Evolutionary conservation across 2,113 vertebrate species (phyloP), one percentile per base, ranked within the genome.

Genomic region (Chloebia gouldiae): DNA sequence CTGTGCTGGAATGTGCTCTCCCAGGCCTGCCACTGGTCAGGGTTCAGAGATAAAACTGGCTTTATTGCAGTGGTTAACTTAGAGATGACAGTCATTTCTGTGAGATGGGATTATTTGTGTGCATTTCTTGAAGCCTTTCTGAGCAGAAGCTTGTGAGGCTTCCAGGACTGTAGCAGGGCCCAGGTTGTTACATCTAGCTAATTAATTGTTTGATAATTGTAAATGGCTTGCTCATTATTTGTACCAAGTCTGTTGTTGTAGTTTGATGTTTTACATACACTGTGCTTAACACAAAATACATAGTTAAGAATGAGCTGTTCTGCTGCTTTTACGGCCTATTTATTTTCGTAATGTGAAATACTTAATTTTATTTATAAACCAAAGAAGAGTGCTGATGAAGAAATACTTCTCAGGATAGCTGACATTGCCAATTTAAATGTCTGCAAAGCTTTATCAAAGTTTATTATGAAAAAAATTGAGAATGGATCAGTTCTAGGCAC

Each of bases 321-420:
- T 86, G 50, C 37, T 88, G 83, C 45, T 93, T 93, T 94, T 65
- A 64, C 81, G 72, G 60, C 82, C 86, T 83, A 81, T 96, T 90
- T 93, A 79, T 42, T 92, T 93, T 63, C 81, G 87, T 69, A 75
- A 81, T 57, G 65, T 27, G 50, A 78, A 76, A 76, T 90, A 40
- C 40, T 80, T 95, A 11, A 73, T 90, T 94, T 95, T 95, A 90
- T 95, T 95, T 92, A 96, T 92, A 88, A 95, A 92, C 86, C 77
- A 65, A 79, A 61, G 45, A 42, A 76, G 68, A 93, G 18, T 81
- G 82, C 57, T 89, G 84, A 86, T 66, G 54, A 76, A 90, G 72
- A 88, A 88, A 23, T 81, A 82, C 87, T 71, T 92, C 47, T 81
- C 83, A 73, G 81, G 44, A 39, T 71, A 53, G 73, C 60, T 95